Percentiles rank a stretch among this genome's conserved stretches.
phyloP scores from a whole-genome alignment of 1,140 invertebrate species.

The Saccostrea glomerata region DNA sequence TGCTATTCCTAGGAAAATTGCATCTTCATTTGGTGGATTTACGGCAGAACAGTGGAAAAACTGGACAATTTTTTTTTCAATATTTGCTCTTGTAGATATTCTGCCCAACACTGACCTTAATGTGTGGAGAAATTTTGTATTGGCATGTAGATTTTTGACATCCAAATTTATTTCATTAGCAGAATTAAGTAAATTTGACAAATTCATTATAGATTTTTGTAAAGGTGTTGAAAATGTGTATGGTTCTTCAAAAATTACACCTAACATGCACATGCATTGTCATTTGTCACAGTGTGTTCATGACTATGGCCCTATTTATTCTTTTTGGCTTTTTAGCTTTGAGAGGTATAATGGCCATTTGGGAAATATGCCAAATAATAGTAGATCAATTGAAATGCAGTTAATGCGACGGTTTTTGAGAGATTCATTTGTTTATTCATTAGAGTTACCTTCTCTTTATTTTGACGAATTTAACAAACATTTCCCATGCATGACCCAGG shows the following conservation, averaged over 20 bases:
- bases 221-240: conserved; percentile 44
- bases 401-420: conserved; percentile 43
- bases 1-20: conserved; percentile 37
- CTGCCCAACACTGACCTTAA: conserved; percentile 33
- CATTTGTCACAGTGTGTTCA: conserved; percentile 52
- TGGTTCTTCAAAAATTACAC: conserved; percentile 39
- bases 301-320: conserved; percentile 60
- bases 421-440: conserved; percentile 19
- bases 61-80: conserved; percentile 44
- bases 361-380: neutral
- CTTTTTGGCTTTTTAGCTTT: conserved; percentile 60
- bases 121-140: conserved; percentile 54
- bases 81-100: conserved; percentile 51
- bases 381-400: conserved; percentile 38
- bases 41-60: conserved; percentile 44
- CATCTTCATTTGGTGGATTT: conserved; percentile 41
- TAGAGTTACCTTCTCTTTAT: conserved; percentile 21
- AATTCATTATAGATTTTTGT: conserved; percentile 47
- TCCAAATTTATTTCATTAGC: conserved; percentile 11
- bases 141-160: conserved; percentile 41
- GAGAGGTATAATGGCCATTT: conserved; percentile 51
- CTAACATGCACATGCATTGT: conserved; percentile 61
- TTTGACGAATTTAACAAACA: neutral
- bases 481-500: neutral
- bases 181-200: neutral